phyloP scores from a whole-genome alignment of 2,888 invertebrate genomes.

The Stegophylla sp. region DNA sequence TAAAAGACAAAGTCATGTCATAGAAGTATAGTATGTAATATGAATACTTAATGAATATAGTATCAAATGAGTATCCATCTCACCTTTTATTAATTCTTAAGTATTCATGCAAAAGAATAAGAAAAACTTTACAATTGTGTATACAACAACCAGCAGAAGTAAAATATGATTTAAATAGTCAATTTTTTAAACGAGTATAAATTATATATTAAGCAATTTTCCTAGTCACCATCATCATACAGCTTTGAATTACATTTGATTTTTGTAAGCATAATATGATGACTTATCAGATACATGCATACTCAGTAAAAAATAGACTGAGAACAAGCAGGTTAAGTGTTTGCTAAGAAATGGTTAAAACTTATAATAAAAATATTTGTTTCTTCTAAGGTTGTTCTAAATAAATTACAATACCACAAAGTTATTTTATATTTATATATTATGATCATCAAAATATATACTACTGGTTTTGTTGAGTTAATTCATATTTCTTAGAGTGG shows the following conservation, averaged over 20 bases:
- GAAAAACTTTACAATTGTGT: neutral
- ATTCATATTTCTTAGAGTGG: neutral
- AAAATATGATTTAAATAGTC: neutral
- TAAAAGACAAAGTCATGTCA: neutral
- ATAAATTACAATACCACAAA: slow-evolving; percentile 7
- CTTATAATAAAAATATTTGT: slow-evolving; percentile 8
- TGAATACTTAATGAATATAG: neutral
- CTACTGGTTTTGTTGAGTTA: neutral
- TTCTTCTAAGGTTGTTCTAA: slow-evolving; percentile 20
- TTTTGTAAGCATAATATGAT: neutral
- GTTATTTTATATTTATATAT: neutral
- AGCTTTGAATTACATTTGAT: neutral
- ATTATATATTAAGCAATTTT: slow-evolving; percentile 22
- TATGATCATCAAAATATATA: neutral
- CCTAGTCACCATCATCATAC: slow-evolving; percentile 6
- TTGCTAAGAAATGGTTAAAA: slow-evolving; percentile 19
- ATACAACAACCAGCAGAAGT: neutral
- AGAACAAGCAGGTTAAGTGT: slow-evolving; percentile 38
- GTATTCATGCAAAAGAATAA: slow-evolving; percentile 41
- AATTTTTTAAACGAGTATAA: neutral
- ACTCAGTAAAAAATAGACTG: slow-evolving; percentile 4
- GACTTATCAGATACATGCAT: slow-evolving; percentile 32
- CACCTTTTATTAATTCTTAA: slow-evolving; percentile 20
- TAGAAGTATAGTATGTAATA: neutral
- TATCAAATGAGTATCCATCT: neutral